phyloP scores from a whole-genome alignment of 2,797 vertebrate genomes.

The Gymnodraco acuticeps region DNA sequence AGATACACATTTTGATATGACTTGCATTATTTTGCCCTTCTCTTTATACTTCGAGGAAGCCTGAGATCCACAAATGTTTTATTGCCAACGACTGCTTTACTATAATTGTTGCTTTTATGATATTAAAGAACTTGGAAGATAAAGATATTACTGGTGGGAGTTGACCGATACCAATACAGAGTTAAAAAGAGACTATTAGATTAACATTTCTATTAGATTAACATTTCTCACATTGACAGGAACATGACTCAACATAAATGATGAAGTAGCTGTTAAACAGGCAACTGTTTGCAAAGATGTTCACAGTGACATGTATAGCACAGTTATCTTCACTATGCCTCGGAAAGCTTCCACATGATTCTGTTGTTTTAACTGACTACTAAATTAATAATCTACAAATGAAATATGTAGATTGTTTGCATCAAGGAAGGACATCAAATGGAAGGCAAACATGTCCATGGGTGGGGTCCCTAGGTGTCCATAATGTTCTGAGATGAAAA shows the following conservation, averaged over 20 bases:
- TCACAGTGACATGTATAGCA: not conserved
- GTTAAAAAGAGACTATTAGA: not conserved
- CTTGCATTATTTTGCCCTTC: too few species aligned
- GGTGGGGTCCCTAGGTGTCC: constrained; percentile 18
- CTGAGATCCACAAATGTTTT: too few species aligned
- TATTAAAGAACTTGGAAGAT: too few species aligned
- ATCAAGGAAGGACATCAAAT: constrained; percentile 34
- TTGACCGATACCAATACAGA: not conserved
- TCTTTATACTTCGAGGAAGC: too few species aligned
- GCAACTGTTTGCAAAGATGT: not conserved
- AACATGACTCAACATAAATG: not conserved
- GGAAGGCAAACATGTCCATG: constrained; percentile 13
- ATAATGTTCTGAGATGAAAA: constrained; percentile 44
- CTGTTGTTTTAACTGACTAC: constrained; percentile 25
- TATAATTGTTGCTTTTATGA: too few species aligned
- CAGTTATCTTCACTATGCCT: constrained; percentile 35
- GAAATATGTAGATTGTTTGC: constrained; percentile 55
- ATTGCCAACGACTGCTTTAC: too few species aligned
- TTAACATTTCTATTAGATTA: not conserved
- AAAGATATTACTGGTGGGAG: too few species aligned
- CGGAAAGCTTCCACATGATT: constrained; percentile 29
- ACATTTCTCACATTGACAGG: not conserved
- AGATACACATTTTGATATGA: too few species aligned
- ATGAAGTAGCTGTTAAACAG: constrained; percentile 1
- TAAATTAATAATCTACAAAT: constrained; percentile 61